These are phyloP conservation scores for Xanthia togata DNA, from an alignment of 2,888 invertebrate genomes.

Conservation along the genomic window DNA sequence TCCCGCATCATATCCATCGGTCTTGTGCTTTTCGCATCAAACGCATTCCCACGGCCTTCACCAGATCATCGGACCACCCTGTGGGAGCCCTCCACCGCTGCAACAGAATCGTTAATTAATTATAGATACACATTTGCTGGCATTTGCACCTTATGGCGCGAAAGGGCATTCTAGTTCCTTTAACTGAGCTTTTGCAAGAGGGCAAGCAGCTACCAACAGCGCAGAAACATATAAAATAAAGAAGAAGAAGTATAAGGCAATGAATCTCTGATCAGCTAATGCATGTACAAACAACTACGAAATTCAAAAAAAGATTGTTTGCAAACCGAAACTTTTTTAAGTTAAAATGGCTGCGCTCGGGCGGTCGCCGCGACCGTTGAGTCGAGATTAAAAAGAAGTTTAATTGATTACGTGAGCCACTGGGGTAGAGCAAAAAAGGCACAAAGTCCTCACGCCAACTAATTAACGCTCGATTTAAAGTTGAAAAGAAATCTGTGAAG, in stretches of 20 bases:
- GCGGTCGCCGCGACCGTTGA: constrained; percentile 57
- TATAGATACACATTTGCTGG: too few species aligned
- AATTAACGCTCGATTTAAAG: constrained; percentile 79
- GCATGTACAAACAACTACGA: constrained; percentile 21
- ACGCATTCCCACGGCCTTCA: background rate
- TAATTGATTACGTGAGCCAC: constrained; percentile 77
- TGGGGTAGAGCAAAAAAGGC: constrained; percentile 69
- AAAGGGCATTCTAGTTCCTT: background rate
- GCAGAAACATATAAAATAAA: background rate
- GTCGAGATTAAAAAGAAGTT: constrained; percentile 74
- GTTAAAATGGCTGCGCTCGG: constrained; percentile 65
- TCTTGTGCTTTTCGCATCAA: background rate
- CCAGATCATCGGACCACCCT: background rate
- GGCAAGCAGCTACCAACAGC: background rate
- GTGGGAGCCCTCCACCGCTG: background rate
- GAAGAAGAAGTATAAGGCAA: background rate
- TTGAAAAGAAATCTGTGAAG: constrained; percentile 75
- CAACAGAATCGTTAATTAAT: background rate
- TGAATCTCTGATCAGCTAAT: constrained; percentile 17
- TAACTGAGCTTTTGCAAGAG: background rate
- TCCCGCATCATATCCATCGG: background rate
- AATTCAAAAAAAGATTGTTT: constrained; percentile 37
- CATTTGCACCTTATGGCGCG: too few species aligned
- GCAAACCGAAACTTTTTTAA: constrained; percentile 50
- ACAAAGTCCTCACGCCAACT: constrained; percentile 73